Percentiles rank a stretch among this genome's conserved stretches.
Conservation (phyloP, 2,113 vertebrate genomes). For the Oncorhynchus gorbuscha region DNA sequence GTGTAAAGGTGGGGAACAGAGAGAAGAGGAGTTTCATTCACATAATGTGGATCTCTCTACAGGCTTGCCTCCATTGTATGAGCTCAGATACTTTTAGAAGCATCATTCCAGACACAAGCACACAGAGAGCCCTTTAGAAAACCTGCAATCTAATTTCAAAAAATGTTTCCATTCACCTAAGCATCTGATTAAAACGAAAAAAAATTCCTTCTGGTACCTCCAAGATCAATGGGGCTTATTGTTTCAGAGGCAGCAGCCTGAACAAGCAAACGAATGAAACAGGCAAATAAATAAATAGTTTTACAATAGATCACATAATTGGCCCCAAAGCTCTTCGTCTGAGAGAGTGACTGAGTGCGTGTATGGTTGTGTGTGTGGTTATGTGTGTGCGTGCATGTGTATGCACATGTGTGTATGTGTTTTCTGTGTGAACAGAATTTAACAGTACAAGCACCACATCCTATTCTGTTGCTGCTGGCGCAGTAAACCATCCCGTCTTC, state of each 20-base stretch:
- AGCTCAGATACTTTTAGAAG: too few species aligned
- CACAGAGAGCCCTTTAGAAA: slow-evolving; percentile 2
- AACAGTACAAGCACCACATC: too few species aligned
- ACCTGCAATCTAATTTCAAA: slow-evolving; percentile 31
- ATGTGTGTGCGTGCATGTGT: too few species aligned
- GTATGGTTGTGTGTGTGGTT: background rate
- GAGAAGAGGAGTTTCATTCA: background rate
- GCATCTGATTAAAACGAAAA: slow-evolving; percentile 61
- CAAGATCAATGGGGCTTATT: slow-evolving; percentile 60
- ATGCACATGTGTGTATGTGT: background rate
- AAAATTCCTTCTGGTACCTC: slow-evolving; percentile 57
- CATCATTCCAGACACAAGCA: too few species aligned
- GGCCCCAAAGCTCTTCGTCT: background rate
- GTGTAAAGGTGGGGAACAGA: too few species aligned
- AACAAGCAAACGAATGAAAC: slow-evolving; percentile 22
- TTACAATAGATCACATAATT: slow-evolving; percentile 26
- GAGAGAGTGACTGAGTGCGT: background rate
- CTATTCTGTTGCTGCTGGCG: too few species aligned
- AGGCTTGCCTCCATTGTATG: too few species aligned
- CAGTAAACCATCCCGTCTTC: too few species aligned
- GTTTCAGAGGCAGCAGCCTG: slow-evolving; percentile 43
- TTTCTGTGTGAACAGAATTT: too few species aligned
- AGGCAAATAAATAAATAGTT: slow-evolving; percentile 28
- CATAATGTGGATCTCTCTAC: too few species aligned
- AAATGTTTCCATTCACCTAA: slow-evolving; percentile 46